Evolutionary conservation across 2,113 vertebrate genomes (phyloP), one percentile per base, ranked within the genome.

Genomic region (Numida meleagris): DNA sequence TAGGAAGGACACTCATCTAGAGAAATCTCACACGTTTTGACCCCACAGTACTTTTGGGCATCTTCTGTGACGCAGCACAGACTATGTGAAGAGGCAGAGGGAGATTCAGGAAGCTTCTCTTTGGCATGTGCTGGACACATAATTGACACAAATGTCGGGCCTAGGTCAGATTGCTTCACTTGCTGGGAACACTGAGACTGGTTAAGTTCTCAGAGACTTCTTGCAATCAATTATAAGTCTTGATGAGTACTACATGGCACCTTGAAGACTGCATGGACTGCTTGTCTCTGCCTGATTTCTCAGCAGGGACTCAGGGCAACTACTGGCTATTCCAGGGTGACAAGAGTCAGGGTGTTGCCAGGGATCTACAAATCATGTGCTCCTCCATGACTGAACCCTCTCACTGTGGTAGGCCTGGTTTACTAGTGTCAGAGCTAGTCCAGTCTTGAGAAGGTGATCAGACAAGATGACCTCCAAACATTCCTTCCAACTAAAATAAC

Each of bases 341-440:
- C 31, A n/a, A 10, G 33, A 58, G 33, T 58, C 55, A 58, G 15
- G 16, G 20, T 63, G 42, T 80, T 86, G 9, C 25, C 24, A 59
- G 15, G 34, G 24, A 19, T 87, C 51, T 80, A 61, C 57, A 85
- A 61, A 29, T 4, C n/a, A 5, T 25, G 3, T 40, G 79, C 10
- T 81, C 7, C 42, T 79, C 75, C 40, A 42, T 40, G 29, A 59
- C 27, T 58, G 4, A 88, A 51, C 5, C 1, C 7, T 1, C 12
- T 91, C 10, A 2, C 21, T 58, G 20, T 0, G 0, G 9, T 34
- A 58, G 9, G 10, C 79, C 53, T 82, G 34, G 76, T 46, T 74
- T 81, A 43, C 15, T 61, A 51, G 42, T 1, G 12, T 62, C 68
- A 74, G 77, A 90, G 33, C n/a, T 45, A 71, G 14, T 50, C 43